phyloP scores from a whole-genome alignment of 2,888 invertebrate genomes.

The Crossocerus cetratus region DNA sequence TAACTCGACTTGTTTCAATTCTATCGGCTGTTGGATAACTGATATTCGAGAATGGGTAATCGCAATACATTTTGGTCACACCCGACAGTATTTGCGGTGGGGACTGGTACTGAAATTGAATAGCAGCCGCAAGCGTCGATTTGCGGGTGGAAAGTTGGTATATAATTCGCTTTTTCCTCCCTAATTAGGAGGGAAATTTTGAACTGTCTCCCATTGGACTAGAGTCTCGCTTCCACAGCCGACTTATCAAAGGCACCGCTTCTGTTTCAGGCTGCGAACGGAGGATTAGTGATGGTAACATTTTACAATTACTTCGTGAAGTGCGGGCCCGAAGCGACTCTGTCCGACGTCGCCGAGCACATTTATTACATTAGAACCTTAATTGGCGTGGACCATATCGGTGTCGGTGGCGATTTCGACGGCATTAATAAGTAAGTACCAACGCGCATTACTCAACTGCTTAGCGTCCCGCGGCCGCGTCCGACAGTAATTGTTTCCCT shows the following conservation, averaged over 20 bases:
- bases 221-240: neutral
- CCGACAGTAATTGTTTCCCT: neutral
- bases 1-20: too few species aligned
- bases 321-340: conserved; percentile 87
- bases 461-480: neutral
- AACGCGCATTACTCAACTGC: too few species aligned
- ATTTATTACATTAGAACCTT: conserved; percentile 82
- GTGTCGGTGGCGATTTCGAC: conserved; percentile 82
- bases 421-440: conserved; percentile 81
- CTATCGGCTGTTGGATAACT: neutral
- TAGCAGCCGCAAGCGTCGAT: neutral
- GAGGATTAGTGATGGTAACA: conserved; percentile 95
- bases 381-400: conserved; percentile 81
- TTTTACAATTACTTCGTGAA: conserved; percentile 92
- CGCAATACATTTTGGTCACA: neutral
- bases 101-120: conserved; percentile 15
- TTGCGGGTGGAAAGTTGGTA: too few species aligned
- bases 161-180: conserved; percentile 22
- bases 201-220: neutral
- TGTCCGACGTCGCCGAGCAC: conserved; percentile 86
- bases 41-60: too few species aligned
- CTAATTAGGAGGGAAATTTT: conserved; percentile 13
- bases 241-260: neutral
- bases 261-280: conserved; percentile 82
- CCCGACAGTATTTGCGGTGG: conserved; percentile 28